Evolutionary conservation across 2,888 invertebrate species (phyloP), one percentile per base, ranked within the genome.

Genomic region (Melolontha melolontha): DNA sequence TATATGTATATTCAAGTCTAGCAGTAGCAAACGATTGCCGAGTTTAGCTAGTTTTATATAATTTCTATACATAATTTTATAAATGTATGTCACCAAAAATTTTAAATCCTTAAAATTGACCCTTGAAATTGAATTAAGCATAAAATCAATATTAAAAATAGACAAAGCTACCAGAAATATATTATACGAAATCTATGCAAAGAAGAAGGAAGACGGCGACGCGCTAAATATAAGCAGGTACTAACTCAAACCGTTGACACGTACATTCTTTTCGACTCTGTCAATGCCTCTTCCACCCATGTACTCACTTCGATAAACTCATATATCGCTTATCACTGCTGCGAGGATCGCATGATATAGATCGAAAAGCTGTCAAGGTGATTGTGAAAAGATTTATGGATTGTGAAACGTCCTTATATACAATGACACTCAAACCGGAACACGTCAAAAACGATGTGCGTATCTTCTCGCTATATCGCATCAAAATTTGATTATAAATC

Each of bases 371-470:
- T 29, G 59, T 44, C 59, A 22, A 59, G 59, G 44, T 59, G 59
- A 59, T 22, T 12, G 59, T 44, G 59, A 47, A 59, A 29, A 59
- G 59, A 44, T 59, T 59, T 59, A 59, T 59, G 59, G 59, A 59
- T 59, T 29, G 27, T 42, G 22, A 22, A 39, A 57, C 42, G 57
- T 42, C 57, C 12, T 27, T 42, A n/a, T 8, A 12, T 29, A 59
- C 59, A 59, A 59, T 59, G 59, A 44, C 59, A n/a, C 59, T 59
- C 59, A 22, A 12, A 29, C 59, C 59, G n/a, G 59, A 44, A 59
- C 59, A 27, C n/a, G n/a, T n/a, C n/a, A n/a, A n/a, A n/a, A n/a
- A n/a, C n/a, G n/a, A n/a, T 44, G 59, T 10, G 47, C 47, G n/a
- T 50, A 59, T 59, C 59, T 59, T 44, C 27, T 29, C 59, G 44